Conservation (phyloP, 37 sponge, comb jelly and placozoan genomes). For the Ianthella basta region DNA sequence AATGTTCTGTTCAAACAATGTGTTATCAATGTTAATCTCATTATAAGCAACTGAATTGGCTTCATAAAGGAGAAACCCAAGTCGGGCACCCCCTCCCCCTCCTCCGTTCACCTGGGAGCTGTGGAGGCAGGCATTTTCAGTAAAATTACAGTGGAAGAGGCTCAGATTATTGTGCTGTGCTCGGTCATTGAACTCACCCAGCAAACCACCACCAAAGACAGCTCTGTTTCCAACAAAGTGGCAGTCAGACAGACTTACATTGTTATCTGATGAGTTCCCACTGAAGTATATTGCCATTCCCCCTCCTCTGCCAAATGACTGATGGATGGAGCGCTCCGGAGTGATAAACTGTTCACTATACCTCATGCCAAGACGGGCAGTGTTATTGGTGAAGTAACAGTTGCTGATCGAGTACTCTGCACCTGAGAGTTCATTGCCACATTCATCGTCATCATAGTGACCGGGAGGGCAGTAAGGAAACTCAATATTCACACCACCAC, state of each 20-base stretch:
- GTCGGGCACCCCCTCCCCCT: not conserved
- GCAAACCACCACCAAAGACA: slow-evolving; percentile 17
- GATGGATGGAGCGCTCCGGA: not conserved
- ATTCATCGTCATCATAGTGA: not conserved
- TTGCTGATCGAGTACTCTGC: not conserved
- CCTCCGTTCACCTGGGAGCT: not conserved
- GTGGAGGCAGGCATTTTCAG: not conserved
- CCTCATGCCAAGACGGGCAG: not conserved
- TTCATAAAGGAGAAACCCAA: not conserved
- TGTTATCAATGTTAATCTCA: not conserved
- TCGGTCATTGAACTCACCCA: slow-evolving; percentile 3
- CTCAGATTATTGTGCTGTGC: not conserved
- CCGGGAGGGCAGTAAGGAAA: slow-evolving; percentile 1
- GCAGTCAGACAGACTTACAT: not conserved
- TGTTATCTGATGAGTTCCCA: not conserved
- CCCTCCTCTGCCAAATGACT: slow-evolving; percentile 34
- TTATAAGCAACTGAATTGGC: not conserved
- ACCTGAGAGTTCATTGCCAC: not conserved
- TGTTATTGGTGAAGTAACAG: not conserved
- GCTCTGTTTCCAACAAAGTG: not conserved
- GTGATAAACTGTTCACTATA: not conserved
- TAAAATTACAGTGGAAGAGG: not conserved
- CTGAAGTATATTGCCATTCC: slow-evolving; percentile 6
- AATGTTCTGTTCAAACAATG: not conserved
- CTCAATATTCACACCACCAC: not conserved